Evolutionary conservation across 2,113 vertebrate species (phyloP).

Genomic region (Oreotrochilus melanogaster): DNA sequence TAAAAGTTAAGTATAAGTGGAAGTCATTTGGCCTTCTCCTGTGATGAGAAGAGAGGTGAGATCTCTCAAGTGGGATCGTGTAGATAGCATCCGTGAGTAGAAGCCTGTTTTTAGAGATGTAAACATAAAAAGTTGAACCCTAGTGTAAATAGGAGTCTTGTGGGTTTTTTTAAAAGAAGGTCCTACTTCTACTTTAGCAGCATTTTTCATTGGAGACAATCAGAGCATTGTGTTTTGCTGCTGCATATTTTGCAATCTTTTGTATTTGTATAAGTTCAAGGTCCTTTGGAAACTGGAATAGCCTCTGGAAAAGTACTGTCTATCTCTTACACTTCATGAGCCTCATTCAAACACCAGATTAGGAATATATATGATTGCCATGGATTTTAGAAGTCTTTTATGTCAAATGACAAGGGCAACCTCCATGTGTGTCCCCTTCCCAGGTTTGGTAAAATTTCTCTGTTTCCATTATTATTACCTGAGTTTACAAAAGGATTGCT

Average conservation of each 20-base stretch:
- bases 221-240: not conserved
- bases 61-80: not conserved
- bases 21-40: not conserved
- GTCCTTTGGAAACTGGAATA: not conserved
- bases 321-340: not conserved
- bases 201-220: not conserved
- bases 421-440: not conserved
- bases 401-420: not conserved
- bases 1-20: not conserved
- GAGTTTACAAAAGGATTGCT: not conserved
- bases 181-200: not conserved
- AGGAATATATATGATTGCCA: not conserved
- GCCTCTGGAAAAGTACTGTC: not conserved
- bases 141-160: not conserved
- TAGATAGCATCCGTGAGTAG: not conserved
- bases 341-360: not conserved
- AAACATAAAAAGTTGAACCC: not conserved
- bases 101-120: not conserved
- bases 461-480: not conserved
- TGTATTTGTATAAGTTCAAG: not conserved
- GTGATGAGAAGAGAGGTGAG: not conserved
- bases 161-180: not conserved
- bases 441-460: not conserved
- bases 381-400: not conserved
- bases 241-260: not conserved